These are phyloP conservation scores for Schizopygopsis pylzovi DNA, from an alignment of 2,797 vertebrate species.

Conservation along the genomic window DNA sequence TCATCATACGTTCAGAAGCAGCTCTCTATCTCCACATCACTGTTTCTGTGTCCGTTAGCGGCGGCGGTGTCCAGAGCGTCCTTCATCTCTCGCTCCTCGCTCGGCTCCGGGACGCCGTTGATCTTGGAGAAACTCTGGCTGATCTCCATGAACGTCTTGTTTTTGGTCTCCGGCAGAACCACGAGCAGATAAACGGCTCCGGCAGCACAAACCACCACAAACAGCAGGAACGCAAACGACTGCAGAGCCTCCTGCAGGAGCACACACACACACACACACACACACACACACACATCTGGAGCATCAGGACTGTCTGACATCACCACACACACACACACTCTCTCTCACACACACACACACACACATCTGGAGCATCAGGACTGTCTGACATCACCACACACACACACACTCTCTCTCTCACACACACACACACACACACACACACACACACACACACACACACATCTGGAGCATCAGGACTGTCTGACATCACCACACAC, in stretches of 20 bases:
- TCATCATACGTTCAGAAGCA: conserved; percentile 61
- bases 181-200: conserved; percentile 84
- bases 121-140: conserved; percentile 90
- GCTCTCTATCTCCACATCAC: conserved; percentile 67
- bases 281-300: too few species aligned
- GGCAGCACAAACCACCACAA: conserved; percentile 80
- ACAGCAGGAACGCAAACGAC: conserved; percentile 90
- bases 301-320: too few species aligned
- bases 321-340: too few species aligned
- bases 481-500: too few species aligned
- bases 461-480: too few species aligned
- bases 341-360: too few species aligned
- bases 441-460: background rate
- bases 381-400: background rate
- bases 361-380: too few species aligned
- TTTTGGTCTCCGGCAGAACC: conserved; percentile 94
- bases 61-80: conserved; percentile 58
- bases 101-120: conserved; percentile 76
- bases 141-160: conserved; percentile 91
- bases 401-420: background rate
- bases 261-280: too few species aligned
- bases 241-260: conserved; percentile 71
- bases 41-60: conserved; percentile 22
- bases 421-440: background rate
- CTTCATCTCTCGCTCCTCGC: conserved; percentile 74